Evolutionary conservation across 2,888 invertebrate species (phyloP), one percentile per base, ranked within the genome.

Genomic region (Ganaspis brasiliensis): DNA sequence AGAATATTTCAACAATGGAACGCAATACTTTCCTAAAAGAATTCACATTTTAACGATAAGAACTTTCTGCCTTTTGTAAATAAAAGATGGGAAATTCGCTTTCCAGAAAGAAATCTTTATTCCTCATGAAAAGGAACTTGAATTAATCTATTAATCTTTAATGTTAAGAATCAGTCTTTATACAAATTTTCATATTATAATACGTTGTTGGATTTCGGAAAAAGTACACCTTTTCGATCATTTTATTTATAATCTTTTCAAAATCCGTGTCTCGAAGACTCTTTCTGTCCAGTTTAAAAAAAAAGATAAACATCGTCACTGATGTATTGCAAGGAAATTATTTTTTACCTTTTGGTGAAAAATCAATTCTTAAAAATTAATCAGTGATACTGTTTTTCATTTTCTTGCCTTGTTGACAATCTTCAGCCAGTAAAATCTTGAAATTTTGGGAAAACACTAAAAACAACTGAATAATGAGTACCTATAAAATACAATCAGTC

Each of bases 111-210:
- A 49, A 52, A 52, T 52, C 19, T 52, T 52, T 52, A 52, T 52
- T 52, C 52, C 52, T 52, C 52, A 8, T 52, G 9, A 52, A 52
- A 45, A 19, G 52, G 52, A 52, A 52, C 52, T 52, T 52, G 52
- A 52, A 19, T 16, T 16, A 52, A 52, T 52, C 52, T 52, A 52
- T 52, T 52, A 21, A 63, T 63, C 63, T 40, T 63, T 35, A 63
- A 14, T 63, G 12, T 63, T n/a, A 40, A 63, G 21, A 63, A 63
- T 21, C 8, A 21, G 19, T 37, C 16, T 37, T 63, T 63, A 37
- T 63, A 63, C 35, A 19, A 19, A 63, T 40, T 63, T 63, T 63
- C 63, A 40, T 40, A 63, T 37, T 63, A 35, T 40, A 63, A 35
- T 37, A 40, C 21, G 63, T 63, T 63, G 61, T 63, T 37, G 63